phyloP scores from a whole-genome alignment of 1,140 invertebrate genomes.

The Drosophila obscura region DNA sequence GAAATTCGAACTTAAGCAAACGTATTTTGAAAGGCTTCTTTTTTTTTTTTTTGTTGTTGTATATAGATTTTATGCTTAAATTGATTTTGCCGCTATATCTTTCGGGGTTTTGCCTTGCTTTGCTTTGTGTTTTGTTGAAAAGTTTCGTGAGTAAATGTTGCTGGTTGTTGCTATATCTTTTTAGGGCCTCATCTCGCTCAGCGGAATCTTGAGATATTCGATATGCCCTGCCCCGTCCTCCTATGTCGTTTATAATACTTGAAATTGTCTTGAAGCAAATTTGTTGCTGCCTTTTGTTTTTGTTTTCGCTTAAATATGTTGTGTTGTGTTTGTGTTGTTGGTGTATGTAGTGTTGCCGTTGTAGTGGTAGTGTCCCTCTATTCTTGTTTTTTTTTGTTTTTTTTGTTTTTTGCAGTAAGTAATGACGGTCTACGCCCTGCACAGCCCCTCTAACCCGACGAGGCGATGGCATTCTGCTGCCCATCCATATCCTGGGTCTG shows the following conservation, averaged over 20 bases:
- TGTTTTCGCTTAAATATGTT: constrained; percentile 51
- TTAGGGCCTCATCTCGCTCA: constrained; percentile 41
- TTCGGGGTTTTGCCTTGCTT: constrained; percentile 21
- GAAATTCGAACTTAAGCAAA: too few species aligned
- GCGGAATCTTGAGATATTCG: constrained; percentile 33
- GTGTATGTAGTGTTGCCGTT: constrained; percentile 44
- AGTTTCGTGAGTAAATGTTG: constrained; percentile 32
- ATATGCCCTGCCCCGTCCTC: constrained; percentile 21
- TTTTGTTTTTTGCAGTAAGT: constrained; percentile 20
- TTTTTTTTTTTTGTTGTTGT: constrained; percentile 1
- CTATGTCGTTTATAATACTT: constrained; percentile 59
- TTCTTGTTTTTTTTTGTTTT: constrained; percentile 15
- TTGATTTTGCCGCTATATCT: constrained; percentile 36
- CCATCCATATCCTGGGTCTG: constrained; percentile 71
- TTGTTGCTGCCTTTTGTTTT: constrained; percentile 31
- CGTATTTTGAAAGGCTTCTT: too few species aligned
- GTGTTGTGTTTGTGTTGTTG: constrained; percentile 48
- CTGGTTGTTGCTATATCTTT: constrained; percentile 14
- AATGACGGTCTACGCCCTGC: constrained; percentile 38
- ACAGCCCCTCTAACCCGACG: constrained; percentile 68
- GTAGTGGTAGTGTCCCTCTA: constrained; percentile 4
- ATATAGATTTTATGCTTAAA: constrained; percentile 47
- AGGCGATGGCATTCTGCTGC: constrained; percentile 72
- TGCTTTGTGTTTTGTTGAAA: constrained; percentile 18
- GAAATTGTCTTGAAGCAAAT: constrained; percentile 67